These are phyloP conservation scores for Ophiothrix spiculata DNA, from an alignment of 35 echinoderm and acorn worm genomes.

Conservation along the genomic window DNA sequence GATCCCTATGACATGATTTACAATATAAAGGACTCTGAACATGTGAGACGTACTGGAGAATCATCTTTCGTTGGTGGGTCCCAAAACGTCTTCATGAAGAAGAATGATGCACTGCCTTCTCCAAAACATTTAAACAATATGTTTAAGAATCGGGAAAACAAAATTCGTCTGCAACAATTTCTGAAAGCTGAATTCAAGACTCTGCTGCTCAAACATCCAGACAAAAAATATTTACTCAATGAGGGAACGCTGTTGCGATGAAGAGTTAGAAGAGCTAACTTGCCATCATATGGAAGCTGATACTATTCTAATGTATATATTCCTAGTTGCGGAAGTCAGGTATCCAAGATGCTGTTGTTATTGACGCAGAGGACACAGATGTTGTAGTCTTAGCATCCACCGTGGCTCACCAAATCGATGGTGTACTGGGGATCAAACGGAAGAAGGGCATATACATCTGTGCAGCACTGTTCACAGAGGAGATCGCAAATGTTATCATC, in stretches of 20 bases:
- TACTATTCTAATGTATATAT: constrained; percentile 18
- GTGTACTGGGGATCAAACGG: neutral
- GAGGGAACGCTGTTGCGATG: constrained; percentile 25
- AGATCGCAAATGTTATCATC: no score
- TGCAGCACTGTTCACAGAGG: no score
- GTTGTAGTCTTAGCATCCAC: constrained; percentile 1
- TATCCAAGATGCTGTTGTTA: constrained; percentile 5
- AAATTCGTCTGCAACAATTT: no score
- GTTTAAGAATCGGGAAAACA: constrained; percentile 14
- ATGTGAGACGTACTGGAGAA: constrained; percentile 11
- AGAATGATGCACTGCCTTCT: constrained; percentile 18
- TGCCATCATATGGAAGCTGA: constrained; percentile 18
- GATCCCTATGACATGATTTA: constrained; percentile 8
- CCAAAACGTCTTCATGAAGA: constrained; percentile 11
- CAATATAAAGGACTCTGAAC: constrained; percentile 12
- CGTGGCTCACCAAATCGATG: constrained; percentile 13
- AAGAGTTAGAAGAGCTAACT: neutral
- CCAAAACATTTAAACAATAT: no score
- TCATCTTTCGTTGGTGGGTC: constrained; percentile 9
- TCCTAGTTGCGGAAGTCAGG: constrained; percentile 6
- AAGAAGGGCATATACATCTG: neutral
- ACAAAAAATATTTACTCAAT: constrained; percentile 15
- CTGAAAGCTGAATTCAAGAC: no score
- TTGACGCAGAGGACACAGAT: constrained; percentile 22
- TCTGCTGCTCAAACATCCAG: no score